phyloP scores from a whole-genome alignment of 2,888 invertebrate genomes.

The Pristionchus japonicus region DNA sequence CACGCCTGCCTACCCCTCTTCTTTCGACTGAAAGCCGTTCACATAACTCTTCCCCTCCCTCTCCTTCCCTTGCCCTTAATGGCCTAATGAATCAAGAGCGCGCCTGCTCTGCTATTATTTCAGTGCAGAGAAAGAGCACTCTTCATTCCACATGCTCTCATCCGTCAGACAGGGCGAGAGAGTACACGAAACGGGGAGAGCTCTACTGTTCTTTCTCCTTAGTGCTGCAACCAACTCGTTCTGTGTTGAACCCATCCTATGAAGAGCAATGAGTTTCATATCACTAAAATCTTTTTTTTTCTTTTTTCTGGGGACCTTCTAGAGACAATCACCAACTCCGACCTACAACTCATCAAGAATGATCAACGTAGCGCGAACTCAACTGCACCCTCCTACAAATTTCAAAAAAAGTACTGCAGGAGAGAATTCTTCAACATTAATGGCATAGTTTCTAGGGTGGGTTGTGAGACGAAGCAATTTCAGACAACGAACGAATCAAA shows the following conservation, averaged over 20 bases:
- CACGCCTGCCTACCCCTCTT: background rate
- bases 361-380: too few relatives aligned
- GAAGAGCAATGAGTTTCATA: background rate
- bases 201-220: background rate
- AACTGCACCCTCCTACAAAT: too few relatives aligned
- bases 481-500: too few relatives aligned
- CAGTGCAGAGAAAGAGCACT: background rate
- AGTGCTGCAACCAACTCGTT: background rate
- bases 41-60: constrained; percentile 15
- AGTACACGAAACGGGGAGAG: background rate
- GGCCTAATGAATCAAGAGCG: constrained; percentile 19
- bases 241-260: background rate
- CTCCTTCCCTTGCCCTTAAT: background rate
- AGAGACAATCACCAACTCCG: background rate
- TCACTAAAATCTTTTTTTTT: background rate
- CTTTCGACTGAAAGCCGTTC: background rate
- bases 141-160: background rate
- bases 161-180: background rate
- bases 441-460: too few relatives aligned
- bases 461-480: too few relatives aligned
- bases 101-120: background rate
- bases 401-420: too few relatives aligned
- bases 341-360: too few relatives aligned
- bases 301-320: background rate
- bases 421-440: too few relatives aligned